Base-by-base conservation (phyloP, 2,113 vertebrate species). In the Hippocampus zosterae region DNA sequence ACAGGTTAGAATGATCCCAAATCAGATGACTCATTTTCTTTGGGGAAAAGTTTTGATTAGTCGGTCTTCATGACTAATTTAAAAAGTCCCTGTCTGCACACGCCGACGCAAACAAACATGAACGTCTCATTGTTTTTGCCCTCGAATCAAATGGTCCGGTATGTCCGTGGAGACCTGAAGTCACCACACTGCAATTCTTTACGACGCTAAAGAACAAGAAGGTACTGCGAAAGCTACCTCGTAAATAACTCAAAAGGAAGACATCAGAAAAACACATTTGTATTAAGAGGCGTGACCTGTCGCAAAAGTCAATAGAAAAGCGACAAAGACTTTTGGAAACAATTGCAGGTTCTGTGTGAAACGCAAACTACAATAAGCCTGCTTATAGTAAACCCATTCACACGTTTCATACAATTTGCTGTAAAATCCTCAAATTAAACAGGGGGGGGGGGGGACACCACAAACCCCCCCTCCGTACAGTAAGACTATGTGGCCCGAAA, bases 11-110 rank as follows among this genome's bases (percentile, higher is more conserved):
- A 41, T 65, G 69, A 29, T 68, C 5, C 44, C 44, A 19, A 74
- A 62, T 66, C 61, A 61, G 16, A 72, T n/a, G 50, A 67, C 70
- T 85, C 59, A 85, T 68, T 83, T 85, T 82, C 77, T 68, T 18
- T 50, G 66, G 25, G 56, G 69, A 41, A 63, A 25, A 61, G 25
- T n/a, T 21, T 19, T 64, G 15, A 68, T 23, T 27, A 62, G 42
- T 69, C 67, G 9, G 59, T 9, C 68, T 21, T 19, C 18, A 62
- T 78, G 78, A 89, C 73, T 80, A 69, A 85, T 73, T 53, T 63
- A 62, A 62, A 72, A 77, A 69, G 42, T 74, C 72, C 40, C 44
- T 5, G 55, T 16, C 57, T 33, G 27, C 27, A 33, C 57, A 33
- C 11, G 23, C 55, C 25, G 5, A 10, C 5, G n/a, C 19, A 25